These are phyloP conservation scores for Eulemur rufifrons DNA, from an alignment of 2,113 vertebrate genomes.

Conservation along the genomic window DNA sequence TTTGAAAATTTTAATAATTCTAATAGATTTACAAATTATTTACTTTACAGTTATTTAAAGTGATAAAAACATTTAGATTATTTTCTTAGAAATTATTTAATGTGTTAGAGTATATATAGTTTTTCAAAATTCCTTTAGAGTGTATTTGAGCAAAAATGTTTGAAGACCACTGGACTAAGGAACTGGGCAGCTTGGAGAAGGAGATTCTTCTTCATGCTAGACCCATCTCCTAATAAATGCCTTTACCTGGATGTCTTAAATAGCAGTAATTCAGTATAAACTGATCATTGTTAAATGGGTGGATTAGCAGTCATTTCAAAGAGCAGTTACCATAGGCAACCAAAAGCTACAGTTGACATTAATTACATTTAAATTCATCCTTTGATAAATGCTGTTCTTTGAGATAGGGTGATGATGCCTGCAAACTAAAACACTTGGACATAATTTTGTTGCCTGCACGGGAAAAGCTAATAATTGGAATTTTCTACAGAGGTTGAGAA, in stretches of 20 bases:
- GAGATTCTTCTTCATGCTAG: not conserved
- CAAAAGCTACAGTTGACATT: constrained; percentile 48
- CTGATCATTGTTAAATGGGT: not conserved
- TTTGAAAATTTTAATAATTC: not conserved
- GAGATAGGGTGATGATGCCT: constrained; percentile 18
- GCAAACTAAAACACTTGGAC: constrained; percentile 49
- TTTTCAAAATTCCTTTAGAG: not conserved
- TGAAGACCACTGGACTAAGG: not conserved
- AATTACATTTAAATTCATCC: constrained; percentile 63
- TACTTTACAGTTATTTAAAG: not conserved
- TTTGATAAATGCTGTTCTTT: constrained; percentile 55
- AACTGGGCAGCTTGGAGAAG: not conserved
- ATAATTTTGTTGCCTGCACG: constrained; percentile 20
- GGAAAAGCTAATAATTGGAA: not conserved
- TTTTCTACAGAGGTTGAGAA: constrained; percentile 40
- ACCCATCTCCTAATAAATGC: not conserved
- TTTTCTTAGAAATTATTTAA: constrained; percentile 11
- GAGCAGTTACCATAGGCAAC: constrained; percentile 56
- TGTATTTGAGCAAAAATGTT: not conserved
- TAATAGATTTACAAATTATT: not conserved
- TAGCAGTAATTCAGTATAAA: not conserved
- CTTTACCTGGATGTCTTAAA: not conserved
- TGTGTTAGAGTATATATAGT: not conserved
- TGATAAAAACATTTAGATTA: not conserved
- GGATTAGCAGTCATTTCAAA: constrained; percentile 34